A percentile compares a stretch with the other conserved stretches of the same genome.
Evolutionary conservation across 2,888 invertebrate species (phyloP).

Genomic region (Thecocarcelia acutangulata): DNA sequence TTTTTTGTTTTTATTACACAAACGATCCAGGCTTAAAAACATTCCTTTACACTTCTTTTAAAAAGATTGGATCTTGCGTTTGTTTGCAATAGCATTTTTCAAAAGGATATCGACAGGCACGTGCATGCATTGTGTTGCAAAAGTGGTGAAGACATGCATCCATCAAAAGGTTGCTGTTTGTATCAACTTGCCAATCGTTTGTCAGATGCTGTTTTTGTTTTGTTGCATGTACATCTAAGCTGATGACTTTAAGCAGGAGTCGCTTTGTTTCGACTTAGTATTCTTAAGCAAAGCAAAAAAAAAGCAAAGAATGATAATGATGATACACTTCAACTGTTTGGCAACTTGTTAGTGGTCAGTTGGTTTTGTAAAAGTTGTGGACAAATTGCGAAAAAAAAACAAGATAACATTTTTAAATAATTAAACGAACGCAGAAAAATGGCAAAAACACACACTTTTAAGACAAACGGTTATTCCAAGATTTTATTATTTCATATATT

Average conservation of each 20-base stretch:
- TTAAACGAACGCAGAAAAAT: background rate
- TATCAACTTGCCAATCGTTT: slow-evolving; percentile 57
- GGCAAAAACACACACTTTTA: too few species aligned
- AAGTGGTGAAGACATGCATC: slow-evolving; percentile 46
- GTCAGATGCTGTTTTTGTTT: slow-evolving; percentile 41
- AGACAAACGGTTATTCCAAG: too few species aligned
- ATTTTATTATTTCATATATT: background rate
- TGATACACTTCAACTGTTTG: slow-evolving; percentile 28
- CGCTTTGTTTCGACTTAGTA: background rate
- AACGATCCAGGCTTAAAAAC: too few species aligned
- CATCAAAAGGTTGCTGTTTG: slow-evolving; percentile 49
- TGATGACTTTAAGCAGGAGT: slow-evolving; percentile 2
- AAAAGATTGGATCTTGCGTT: too few species aligned
- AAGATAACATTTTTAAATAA: background rate
- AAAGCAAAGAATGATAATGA: background rate
- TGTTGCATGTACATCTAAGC: background rate
- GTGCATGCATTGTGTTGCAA: slow-evolving; percentile 1
- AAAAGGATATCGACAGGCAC: slow-evolving; percentile 22
- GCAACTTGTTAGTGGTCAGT: slow-evolving; percentile 44
- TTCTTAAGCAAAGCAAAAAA: background rate
- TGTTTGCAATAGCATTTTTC: background rate
- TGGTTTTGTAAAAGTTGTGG: slow-evolving; percentile 17
- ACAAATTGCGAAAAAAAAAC: slow-evolving; percentile 24
- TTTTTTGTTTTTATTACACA: too few species aligned
- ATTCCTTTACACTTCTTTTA: too few species aligned